Evolutionary conservation across 2,888 invertebrate genomes (phyloP).

Genomic region (Xanthorhoe designata): DNA sequence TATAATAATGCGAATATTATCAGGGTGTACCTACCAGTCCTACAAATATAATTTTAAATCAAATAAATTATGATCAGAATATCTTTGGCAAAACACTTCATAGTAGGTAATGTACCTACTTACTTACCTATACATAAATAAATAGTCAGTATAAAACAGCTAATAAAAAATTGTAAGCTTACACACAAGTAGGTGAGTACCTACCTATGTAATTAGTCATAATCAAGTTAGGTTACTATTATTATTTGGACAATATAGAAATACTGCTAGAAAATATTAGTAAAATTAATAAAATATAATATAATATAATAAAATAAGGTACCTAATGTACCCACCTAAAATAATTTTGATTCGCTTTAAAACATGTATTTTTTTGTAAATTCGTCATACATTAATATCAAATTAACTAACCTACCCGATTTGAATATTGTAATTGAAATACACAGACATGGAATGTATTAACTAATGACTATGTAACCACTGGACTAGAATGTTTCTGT

Average conservation of each 20-base stretch:
- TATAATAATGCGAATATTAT: constrained; percentile 1
- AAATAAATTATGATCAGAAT: background rate
- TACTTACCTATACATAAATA: too few relatives aligned
- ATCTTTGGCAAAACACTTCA: background rate
- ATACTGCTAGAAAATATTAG: background rate
- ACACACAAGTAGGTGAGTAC: background rate
- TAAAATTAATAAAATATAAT: too few relatives aligned
- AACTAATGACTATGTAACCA: constrained; percentile 4
- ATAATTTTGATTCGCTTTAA: too few relatives aligned
- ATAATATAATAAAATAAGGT: too few relatives aligned
- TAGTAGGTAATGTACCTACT: too few relatives aligned
- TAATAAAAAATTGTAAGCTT: background rate
- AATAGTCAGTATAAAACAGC: background rate
- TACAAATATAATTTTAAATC: background rate
- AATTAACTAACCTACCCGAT: background rate
- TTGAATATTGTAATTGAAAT: background rate
- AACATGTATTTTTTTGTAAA: background rate
- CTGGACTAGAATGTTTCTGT: background rate
- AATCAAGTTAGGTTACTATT: background rate
- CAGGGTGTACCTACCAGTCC: background rate
- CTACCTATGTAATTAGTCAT: too few relatives aligned
- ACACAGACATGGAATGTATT: background rate
- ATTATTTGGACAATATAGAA: background rate
- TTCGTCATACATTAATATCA: background rate
- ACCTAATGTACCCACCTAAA: too few relatives aligned